Evolutionary conservation across 2,888 invertebrate species (phyloP).

Genomic region (Blastobasis lacticolella): DNA sequence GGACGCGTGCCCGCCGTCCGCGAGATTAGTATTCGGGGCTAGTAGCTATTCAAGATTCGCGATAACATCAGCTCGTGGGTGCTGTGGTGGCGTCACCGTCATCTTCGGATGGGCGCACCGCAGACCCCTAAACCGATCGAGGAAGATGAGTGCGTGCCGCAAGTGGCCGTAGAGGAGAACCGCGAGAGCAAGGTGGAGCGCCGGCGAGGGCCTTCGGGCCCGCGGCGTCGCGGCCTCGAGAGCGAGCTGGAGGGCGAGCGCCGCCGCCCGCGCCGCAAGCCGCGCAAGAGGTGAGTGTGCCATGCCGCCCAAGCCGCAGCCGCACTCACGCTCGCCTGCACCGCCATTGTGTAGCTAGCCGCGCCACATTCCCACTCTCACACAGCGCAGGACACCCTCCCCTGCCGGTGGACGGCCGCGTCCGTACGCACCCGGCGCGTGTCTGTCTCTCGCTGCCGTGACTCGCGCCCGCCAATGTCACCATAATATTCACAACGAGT

Average conservation of each 20-base stretch:
- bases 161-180: constrained; percentile 45
- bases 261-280: constrained; percentile 46
- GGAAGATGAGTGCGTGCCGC: constrained; percentile 56
- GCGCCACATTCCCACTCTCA: too few relatives aligned
- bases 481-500: too few relatives aligned
- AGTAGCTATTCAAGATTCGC: constrained; percentile 57
- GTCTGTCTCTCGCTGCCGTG: too few relatives aligned
- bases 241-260: constrained; percentile 56
- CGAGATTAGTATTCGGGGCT: constrained; percentile 21
- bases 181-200: constrained; percentile 52
- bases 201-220: constrained; percentile 37
- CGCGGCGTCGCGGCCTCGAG: constrained; percentile 54
- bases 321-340: too few relatives aligned
- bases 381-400: too few relatives aligned
- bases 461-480: too few relatives aligned
- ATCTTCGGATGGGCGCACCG: constrained; percentile 70
- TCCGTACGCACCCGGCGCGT: too few relatives aligned
- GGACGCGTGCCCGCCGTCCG: constrained; percentile 27
- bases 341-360: too few relatives aligned
- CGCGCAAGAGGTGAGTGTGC: constrained; percentile 42
- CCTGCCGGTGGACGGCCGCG: too few relatives aligned
- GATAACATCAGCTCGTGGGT: constrained; percentile 68
- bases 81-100: constrained; percentile 69
- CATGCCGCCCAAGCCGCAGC: too few relatives aligned
- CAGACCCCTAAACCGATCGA: constrained; percentile 62